A percentile compares a stretch with the other conserved stretches of the same genome.
Evolutionary conservation across 2,888 invertebrate genomes (phyloP).

Genomic region (Mesopsocus fuscifrons): DNA sequence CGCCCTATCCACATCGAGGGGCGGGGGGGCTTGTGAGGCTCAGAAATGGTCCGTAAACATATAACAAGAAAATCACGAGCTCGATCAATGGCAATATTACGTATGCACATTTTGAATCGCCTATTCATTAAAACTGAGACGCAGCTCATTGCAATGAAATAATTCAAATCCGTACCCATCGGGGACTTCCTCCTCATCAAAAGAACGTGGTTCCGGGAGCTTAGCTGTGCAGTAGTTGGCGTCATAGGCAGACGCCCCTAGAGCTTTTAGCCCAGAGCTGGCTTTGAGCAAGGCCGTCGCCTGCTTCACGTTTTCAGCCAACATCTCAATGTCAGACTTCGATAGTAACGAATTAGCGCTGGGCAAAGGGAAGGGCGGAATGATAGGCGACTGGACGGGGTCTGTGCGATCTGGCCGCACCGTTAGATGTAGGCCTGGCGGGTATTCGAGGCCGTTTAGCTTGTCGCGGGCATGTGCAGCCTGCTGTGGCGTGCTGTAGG

Average conservation of each 20-base stretch:
- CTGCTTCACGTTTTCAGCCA: neutral
- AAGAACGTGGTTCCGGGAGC: slow-evolving; percentile 45
- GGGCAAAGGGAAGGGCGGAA: slow-evolving; percentile 2
- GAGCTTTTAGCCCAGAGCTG: neutral
- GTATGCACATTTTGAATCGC: too few relatives aligned
- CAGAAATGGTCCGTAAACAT: too few relatives aligned
- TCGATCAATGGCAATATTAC: too few relatives aligned
- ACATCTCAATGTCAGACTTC: neutral
- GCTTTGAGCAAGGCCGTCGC: neutral
- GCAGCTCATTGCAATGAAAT: too few relatives aligned
- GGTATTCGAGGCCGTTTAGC: slow-evolving; percentile 80
- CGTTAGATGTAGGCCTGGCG: slow-evolving; percentile 63
- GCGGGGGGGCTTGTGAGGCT: too few relatives aligned
- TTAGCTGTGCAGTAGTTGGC: slow-evolving; percentile 35
- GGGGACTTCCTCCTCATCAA: slow-evolving; percentile 26
- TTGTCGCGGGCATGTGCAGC: slow-evolving; percentile 63
- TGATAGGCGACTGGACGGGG: slow-evolving; percentile 12
- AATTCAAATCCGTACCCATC: too few relatives aligned
- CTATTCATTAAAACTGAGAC: too few relatives aligned
- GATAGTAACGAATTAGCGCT: neutral
- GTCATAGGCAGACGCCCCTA: slow-evolving; percentile 20
- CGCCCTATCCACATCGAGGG: too few relatives aligned
- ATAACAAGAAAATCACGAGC: too few relatives aligned
- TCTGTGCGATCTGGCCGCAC: slow-evolving; percentile 37
- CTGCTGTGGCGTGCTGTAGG: slow-evolving; percentile 48